Percentiles rank a stretch among this genome's conserved stretches.
These are phyloP conservation scores for Rhyacichthys aspro DNA, from an alignment of 2,797 vertebrate species.

Conservation along the genomic window DNA sequence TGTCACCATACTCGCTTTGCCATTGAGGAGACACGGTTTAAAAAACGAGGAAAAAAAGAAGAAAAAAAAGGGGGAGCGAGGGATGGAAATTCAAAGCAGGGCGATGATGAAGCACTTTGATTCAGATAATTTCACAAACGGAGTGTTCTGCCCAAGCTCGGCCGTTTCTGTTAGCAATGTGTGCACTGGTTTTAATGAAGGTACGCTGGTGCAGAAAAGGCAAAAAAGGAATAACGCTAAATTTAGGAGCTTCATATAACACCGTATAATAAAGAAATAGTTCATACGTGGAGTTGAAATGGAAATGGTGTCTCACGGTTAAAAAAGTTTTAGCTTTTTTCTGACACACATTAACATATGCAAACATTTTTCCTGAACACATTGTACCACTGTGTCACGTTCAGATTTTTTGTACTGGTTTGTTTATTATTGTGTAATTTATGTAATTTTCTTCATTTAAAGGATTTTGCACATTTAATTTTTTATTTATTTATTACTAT, in stretches of 20 bases:
- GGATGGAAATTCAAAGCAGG: conserved; percentile 48
- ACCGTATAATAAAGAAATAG: no score
- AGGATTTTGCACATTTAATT: no score
- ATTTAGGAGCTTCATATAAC: not conserved
- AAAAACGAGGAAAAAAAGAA: not conserved
- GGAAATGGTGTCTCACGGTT: no score
- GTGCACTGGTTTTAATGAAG: not conserved
- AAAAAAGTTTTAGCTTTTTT: no score
- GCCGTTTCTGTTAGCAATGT: conserved; percentile 14
- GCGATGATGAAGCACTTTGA: conserved; percentile 68
- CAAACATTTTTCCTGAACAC: no score
- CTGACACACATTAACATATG: no score
- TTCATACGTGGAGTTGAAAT: no score
- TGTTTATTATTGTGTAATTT: no score
- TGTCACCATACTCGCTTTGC: conserved; percentile 69
- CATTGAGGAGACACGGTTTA: conserved; percentile 45
- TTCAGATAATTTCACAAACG: conserved; percentile 39
- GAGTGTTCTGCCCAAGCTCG: conserved; percentile 22
- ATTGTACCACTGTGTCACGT: no score
- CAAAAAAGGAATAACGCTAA: conserved; percentile 7
- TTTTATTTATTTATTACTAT: no score
- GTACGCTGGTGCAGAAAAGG: conserved; percentile 32
- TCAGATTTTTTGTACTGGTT: no score
- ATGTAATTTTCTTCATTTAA: no score
- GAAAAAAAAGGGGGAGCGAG: not conserved